Base-by-base conservation (phyloP, 64 coral and sea anemone genomes). In the Pachyseris speciosa region DNA sequence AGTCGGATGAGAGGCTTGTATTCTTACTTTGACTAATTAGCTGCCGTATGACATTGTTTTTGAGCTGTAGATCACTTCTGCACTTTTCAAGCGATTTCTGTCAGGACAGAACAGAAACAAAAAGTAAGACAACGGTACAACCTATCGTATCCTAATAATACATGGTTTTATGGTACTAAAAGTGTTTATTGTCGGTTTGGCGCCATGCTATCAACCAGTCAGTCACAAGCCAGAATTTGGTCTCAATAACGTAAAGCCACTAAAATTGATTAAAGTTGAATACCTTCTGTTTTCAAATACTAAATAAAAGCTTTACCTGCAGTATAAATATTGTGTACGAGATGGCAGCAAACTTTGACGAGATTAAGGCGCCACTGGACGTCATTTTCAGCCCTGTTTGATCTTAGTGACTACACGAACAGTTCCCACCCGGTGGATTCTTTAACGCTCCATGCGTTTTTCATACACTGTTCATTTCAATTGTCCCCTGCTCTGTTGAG, bases 21-120 rank as follows among this genome's bases (percentile, higher is more conserved):
- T 8, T 0, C 36, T 63, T 81, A 81, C 77, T 60, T 61, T 81
- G 77, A 81, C 3, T 10, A 8, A 81, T 81, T 1, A 81, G 77
- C 15, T 81, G 77, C 24, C 53, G 77, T 59, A 81, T 81, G 10
- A 81, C 33, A 2, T 81, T 58, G 41, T 63, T 81, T 12, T 81
- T 81, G 7, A 81, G 77, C 20, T 60, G 33, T 27, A 81, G 77
- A 25, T 81, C 77, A 9, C 77, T 63, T 61, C 37, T 81, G 53
- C 33, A 53, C 30, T 81, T 81, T 10, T 81, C 77, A 37, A 81
- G 33, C 33, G 77, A 61, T 26, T 81, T 81, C 77, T 81, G 77
- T 57, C 2, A 4, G 37, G n/a, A 53, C 13, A 61, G 20, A 37
- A 49, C 30, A 4, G 50, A 29, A 50, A 17, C 28, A 61, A 15